Conservation (phyloP, 2,888 invertebrate genomes). For the Xestoiulus laeticollis region DNA sequence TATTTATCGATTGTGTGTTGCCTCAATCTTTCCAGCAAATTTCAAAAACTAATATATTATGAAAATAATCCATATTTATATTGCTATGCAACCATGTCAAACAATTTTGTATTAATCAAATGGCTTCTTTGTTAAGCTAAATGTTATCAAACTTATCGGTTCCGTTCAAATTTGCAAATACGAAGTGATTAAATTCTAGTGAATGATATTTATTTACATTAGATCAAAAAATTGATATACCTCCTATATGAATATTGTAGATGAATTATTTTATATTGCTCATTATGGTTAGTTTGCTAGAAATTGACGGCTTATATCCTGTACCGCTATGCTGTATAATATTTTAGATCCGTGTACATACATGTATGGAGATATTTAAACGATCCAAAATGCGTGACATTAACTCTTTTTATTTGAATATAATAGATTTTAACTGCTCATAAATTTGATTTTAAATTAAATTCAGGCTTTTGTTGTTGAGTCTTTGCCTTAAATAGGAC, state of each 20-base stretch:
- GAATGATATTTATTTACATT: neutral
- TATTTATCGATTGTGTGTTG: neutral
- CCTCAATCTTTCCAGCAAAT: neutral
- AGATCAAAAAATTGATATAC: neutral
- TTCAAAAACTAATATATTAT: neutral
- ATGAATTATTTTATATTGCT: neutral
- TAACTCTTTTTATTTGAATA: constrained; percentile 24
- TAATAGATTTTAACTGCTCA: neutral
- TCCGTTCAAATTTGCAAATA: neutral
- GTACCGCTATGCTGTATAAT: neutral
- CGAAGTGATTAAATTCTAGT: too few species aligned
- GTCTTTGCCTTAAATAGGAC: neutral
- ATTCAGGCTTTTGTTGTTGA: neutral
- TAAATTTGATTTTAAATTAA: neutral
- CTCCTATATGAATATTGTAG: neutral
- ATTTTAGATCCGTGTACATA: neutral
- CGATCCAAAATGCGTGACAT: neutral
- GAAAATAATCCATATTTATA: neutral
- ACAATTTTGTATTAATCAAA: neutral
- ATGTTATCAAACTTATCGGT: neutral
- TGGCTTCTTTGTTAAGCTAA: neutral
- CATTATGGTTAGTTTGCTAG: neutral
- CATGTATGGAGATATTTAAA: constrained; percentile 3
- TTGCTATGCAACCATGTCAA: constrained; percentile 13
- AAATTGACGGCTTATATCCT: neutral